A percentile compares a stretch with the other conserved stretches of the same genome.
These are phyloP conservation scores for Drosophila meridiana DNA, from an alignment of 2,888 invertebrate genomes.

Conservation along the genomic window DNA sequence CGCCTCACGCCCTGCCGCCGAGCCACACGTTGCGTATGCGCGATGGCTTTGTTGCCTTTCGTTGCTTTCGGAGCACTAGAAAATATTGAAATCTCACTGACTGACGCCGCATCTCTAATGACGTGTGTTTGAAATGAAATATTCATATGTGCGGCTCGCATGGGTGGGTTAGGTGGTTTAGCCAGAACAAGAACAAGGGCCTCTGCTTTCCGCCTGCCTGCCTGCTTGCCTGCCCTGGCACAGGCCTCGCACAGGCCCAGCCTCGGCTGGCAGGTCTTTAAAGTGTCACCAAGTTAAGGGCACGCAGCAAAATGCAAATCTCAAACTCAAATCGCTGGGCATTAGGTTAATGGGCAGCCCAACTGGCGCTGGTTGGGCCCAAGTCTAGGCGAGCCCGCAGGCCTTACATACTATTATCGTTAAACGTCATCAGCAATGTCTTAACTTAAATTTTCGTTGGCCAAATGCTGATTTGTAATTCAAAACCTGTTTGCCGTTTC, in stretches of 20 bases:
- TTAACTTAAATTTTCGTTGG: constrained; percentile 66
- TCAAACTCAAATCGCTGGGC: constrained; percentile 72
- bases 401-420: constrained; percentile 61
- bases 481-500: constrained; percentile 68
- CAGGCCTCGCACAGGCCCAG: not conserved
- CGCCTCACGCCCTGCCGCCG: constrained; percentile 9
- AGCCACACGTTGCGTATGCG: constrained; percentile 45
- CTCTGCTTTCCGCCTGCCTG: not conserved
- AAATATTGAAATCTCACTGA: constrained; percentile 79
- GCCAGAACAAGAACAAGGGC: not conserved
- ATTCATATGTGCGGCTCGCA: constrained; percentile 63
- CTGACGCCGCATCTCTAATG: constrained; percentile 76
- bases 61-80: constrained; percentile 63
- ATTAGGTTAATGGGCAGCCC: constrained; percentile 73
- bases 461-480: constrained; percentile 74
- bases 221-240: not conserved
- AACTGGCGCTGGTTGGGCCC: constrained; percentile 57
- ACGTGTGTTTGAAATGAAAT: constrained; percentile 80
- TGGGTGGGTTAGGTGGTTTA: constrained; percentile 7
- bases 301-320: constrained; percentile 55
- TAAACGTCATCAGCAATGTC: constrained; percentile 79
- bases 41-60: constrained; percentile 46
- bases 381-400: constrained; percentile 10
- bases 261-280: constrained; percentile 52
- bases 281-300: constrained; percentile 76